These are phyloP conservation scores for Colletes latitarsis DNA, from an alignment of 1,140 invertebrate species.

Conservation along the genomic window DNA sequence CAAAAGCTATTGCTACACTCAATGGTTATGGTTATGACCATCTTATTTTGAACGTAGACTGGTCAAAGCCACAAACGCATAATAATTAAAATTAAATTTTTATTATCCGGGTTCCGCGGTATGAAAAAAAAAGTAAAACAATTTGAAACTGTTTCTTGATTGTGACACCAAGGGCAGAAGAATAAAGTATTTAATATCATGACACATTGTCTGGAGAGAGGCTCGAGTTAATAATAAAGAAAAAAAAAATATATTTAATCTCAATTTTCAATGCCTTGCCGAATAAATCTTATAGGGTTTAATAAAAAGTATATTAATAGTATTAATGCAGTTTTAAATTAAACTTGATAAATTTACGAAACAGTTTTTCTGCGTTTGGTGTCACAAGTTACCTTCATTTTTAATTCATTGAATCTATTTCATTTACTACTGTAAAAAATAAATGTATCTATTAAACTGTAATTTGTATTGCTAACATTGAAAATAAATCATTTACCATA, in stretches of 20 bases:
- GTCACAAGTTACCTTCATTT: slow-evolving; percentile 1
- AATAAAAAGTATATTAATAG: not conserved
- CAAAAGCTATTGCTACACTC: slow-evolving; percentile 93
- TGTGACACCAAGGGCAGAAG: not conserved
- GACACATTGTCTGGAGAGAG: no score
- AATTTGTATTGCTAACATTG: slow-evolving; percentile 14
- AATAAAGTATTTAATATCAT: not conserved
- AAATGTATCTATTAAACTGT: not conserved
- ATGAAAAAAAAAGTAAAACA: not conserved
- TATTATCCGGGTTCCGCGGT: not conserved
- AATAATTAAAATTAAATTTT: slow-evolving; percentile 69
- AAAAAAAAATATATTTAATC: not conserved
- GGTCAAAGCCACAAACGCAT: slow-evolving; percentile 92
- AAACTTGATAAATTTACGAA: not conserved
- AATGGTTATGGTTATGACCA: slow-evolving; percentile 99
- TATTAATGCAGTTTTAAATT: slow-evolving; percentile 78
- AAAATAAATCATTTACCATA: slow-evolving; percentile 25
- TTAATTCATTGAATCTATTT: slow-evolving; percentile 64
- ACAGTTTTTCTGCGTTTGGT: not conserved
- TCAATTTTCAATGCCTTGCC: no score
- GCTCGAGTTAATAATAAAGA: not conserved
- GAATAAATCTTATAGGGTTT: not conserved
- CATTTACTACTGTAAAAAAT: slow-evolving; percentile 1
- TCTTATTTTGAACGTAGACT: slow-evolving; percentile 98
- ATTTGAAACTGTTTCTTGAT: not conserved